These are phyloP conservation scores for Stenodema calcarata DNA, from an alignment of 2,888 invertebrate genomes.

Conservation along the genomic window DNA sequence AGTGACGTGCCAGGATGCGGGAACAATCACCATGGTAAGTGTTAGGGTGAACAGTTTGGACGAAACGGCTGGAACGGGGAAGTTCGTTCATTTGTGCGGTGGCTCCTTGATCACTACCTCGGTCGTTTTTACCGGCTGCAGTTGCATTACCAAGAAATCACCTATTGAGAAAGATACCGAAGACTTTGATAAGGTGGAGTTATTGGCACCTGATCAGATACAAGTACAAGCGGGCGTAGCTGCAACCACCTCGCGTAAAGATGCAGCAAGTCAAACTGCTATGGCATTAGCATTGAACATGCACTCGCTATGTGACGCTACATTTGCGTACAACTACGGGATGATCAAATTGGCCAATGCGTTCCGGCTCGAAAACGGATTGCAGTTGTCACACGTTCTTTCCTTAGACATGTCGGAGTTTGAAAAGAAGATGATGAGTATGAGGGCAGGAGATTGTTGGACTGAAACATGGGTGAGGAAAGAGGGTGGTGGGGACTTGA, in stretches of 20 bases:
- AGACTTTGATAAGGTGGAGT: not conserved
- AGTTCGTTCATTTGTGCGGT: not conserved
- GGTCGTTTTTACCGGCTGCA: not conserved
- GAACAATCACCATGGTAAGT: not conserved
- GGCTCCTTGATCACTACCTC: not conserved
- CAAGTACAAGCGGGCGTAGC: not conserved
- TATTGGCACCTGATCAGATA: not conserved
- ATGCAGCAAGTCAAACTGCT: not conserved
- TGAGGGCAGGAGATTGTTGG: not conserved
- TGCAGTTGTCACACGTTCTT: not conserved
- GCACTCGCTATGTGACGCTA: not conserved
- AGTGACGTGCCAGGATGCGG: not conserved
- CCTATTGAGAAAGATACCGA: not conserved
- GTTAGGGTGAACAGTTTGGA: not conserved
- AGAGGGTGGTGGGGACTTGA: not conserved
- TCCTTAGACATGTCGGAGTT: not conserved
- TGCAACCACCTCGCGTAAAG: not conserved
- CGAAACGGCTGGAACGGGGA: not conserved
- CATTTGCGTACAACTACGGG: not conserved
- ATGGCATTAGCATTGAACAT: not conserved
- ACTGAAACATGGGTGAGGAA: not conserved
- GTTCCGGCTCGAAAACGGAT: not conserved
- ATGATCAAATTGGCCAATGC: not conserved
- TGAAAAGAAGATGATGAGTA: not conserved
- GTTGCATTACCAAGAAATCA: not conserved